These are phyloP conservation scores for Halcyon senegalensis DNA, from an alignment of 2,113 vertebrate species.

Conservation along the genomic window DNA sequence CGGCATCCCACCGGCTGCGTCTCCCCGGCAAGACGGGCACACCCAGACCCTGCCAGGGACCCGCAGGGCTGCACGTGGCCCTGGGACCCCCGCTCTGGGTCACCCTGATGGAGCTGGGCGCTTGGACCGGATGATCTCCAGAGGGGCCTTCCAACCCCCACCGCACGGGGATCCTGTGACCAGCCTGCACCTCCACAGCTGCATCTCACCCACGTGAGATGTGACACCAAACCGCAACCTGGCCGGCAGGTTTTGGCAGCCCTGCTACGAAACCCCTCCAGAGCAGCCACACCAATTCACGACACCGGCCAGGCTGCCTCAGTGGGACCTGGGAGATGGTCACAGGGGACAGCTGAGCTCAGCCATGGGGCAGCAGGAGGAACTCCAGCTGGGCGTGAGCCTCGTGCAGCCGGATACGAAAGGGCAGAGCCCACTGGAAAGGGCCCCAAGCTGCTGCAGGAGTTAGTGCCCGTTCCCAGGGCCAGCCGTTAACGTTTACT, in stretches of 20 bases:
- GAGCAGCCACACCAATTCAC: rapidly evolving
- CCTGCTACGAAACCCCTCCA: background rate
- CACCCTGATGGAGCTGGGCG: background rate
- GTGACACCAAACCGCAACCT: background rate
- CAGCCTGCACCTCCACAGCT: background rate
- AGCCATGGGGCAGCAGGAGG: background rate
- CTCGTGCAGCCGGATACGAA: rapidly evolving
- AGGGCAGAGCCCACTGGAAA: background rate
- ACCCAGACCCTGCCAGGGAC: background rate
- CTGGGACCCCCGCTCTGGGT: background rate
- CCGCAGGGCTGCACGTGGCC: background rate
- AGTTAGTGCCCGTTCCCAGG: background rate
- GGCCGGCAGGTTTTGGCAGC: background rate
- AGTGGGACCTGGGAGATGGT: background rate
- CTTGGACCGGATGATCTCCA: background rate
- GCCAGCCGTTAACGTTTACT: background rate
- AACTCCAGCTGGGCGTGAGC: background rate
- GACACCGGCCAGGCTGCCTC: background rate
- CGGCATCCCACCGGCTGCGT: background rate
- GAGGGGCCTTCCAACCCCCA: background rate
- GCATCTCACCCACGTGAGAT: rapidly evolving
- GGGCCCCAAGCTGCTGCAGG: background rate
- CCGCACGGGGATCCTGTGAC: background rate
- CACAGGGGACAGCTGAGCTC: rapidly evolving
- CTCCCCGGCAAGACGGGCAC: rapidly evolving